phyloP scores from a whole-genome alignment of 2,888 invertebrate genomes.

The Gastrophysa polygoni region DNA sequence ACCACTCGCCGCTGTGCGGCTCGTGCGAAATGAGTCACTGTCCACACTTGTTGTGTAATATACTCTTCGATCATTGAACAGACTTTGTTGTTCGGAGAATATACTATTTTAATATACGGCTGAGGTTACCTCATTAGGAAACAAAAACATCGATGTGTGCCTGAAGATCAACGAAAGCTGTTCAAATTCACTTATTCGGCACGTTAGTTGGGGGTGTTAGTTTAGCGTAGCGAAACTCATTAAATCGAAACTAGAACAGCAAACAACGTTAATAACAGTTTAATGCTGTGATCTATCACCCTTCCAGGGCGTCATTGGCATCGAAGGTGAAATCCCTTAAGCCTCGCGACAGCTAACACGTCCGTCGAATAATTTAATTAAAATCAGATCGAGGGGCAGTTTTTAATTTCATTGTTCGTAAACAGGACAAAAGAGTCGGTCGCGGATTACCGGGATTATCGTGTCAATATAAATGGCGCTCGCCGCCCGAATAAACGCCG shows the following conservation, averaged over 20 bases:
- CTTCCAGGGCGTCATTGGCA: constrained; percentile 15
- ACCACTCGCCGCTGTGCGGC: no score
- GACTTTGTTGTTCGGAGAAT: no score
- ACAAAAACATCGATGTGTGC: no score
- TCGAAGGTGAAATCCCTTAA: constrained; percentile 43
- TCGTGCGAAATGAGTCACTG: no score
- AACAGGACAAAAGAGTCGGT: constrained; percentile 4
- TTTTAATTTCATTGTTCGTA: constrained; percentile 48
- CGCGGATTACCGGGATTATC: constrained; percentile 11
- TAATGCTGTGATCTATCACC: background rate
- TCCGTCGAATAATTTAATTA: constrained; percentile 53
- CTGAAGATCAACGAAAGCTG: no score
- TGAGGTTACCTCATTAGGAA: no score
- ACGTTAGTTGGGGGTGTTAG: no score
- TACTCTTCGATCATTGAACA: no score
- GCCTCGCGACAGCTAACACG: constrained; percentile 47
- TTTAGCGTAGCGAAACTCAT: background rate
- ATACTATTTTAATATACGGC: no score
- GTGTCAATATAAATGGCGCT: constrained; percentile 9
- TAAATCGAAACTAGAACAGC: background rate
- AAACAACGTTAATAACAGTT: background rate
- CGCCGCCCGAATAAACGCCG: background rate
- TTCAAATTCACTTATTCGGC: no score
- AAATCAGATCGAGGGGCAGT: constrained; percentile 51
- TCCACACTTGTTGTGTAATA: no score